These are phyloP conservation scores for Paguma larvata DNA, from an alignment of 2,797 vertebrate species.

Conservation along the genomic window DNA sequence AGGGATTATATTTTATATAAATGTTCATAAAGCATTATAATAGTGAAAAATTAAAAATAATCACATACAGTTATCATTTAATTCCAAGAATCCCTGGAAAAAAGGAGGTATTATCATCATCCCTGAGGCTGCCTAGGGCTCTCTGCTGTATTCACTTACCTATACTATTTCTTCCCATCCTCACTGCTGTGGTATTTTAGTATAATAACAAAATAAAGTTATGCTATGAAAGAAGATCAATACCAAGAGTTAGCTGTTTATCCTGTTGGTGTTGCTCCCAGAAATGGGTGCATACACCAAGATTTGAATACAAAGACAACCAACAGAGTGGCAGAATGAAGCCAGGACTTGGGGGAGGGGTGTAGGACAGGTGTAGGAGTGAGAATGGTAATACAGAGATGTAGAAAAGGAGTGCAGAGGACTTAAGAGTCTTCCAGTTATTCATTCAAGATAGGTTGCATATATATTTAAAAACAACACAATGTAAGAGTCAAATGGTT, in stretches of 20 bases:
- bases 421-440: neutral
- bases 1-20: neutral
- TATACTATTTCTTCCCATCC: neutral
- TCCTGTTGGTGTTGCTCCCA: neutral
- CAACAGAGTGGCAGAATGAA: neutral
- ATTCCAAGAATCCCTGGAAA: conserved; percentile 23
- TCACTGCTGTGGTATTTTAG: neutral
- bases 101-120: neutral
- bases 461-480: neutral
- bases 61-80: neutral
- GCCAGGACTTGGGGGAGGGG: neutral
- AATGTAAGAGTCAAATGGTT: neutral
- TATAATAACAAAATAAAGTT: conserved; percentile 8
- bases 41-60: conserved; percentile 27
- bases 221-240: neutral
- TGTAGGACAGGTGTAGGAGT: neutral
- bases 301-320: neutral
- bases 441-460: neutral
- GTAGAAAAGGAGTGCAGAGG: neutral
- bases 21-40: neutral
- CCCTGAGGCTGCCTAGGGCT: neutral
- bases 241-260: conserved; percentile 8
- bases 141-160: neutral
- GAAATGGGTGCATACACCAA: neutral
- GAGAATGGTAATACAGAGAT: neutral